Percentiles rank a stretch among this genome's conserved stretches.
Conservation (phyloP, 2,797 vertebrate species). For the Arremon aurantiirostris region DNA sequence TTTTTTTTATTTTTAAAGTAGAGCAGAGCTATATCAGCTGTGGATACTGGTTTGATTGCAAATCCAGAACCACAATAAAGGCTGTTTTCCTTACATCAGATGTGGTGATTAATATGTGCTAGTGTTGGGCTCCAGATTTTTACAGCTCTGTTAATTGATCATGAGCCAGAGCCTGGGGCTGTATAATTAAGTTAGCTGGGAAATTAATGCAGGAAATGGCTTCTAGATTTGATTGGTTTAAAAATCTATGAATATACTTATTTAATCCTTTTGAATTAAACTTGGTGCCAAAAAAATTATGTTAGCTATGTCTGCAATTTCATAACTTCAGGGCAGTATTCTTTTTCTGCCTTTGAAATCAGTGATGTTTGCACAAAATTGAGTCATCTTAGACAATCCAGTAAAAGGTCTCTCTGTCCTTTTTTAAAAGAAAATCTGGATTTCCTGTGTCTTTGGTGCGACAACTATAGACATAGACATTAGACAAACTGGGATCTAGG, state of each 20-base stretch:
- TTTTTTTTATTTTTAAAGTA: not conserved
- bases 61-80: slow-evolving; percentile 49
- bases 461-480: not conserved
- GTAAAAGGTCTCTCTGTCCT: not conserved
- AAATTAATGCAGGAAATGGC: slow-evolving; percentile 71
- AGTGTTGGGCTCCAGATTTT: slow-evolving; percentile 56
- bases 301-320: slow-evolving; percentile 26
- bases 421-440: not conserved
- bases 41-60: slow-evolving; percentile 35
- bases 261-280: slow-evolving; percentile 69
- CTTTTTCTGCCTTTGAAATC: slow-evolving; percentile 20
- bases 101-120: slow-evolving; percentile 62
- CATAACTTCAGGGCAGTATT: slow-evolving; percentile 15
- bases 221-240: slow-evolving; percentile 72
- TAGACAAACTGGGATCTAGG: not conserved
- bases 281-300: slow-evolving; percentile 56
- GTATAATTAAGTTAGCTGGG: slow-evolving; percentile 70
- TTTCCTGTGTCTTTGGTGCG: not conserved
- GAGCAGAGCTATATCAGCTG: not conserved
- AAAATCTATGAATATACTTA: slow-evolving; percentile 66
- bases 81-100: slow-evolving; percentile 47
- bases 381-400: not conserved
- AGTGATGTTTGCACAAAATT: not conserved
- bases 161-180: slow-evolving; percentile 62
- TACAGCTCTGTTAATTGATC: slow-evolving; percentile 69